phyloP scores from a whole-genome alignment of 2,888 invertebrate species.

The Maniola hyperantus region DNA sequence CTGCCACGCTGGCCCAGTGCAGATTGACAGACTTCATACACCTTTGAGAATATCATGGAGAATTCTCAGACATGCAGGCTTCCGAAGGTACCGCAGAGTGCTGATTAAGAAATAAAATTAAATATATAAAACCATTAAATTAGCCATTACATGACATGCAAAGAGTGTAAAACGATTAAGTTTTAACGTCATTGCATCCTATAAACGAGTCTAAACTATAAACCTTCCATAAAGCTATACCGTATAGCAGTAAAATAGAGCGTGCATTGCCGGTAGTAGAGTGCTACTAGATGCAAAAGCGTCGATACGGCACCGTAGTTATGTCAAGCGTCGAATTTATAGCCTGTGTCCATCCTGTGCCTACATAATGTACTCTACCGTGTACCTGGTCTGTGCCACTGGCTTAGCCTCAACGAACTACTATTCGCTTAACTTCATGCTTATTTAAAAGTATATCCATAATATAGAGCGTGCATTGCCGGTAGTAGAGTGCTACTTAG shows the following conservation, averaged over 20 bases:
- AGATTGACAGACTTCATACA: no score
- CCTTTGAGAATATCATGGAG: no score
- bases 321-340: conserved; percentile 3
- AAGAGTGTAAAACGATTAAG: conserved; percentile 17
- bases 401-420: no score
- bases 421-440: no score
- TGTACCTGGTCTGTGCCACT: conserved; percentile 8
- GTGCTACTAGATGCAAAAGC: conserved; percentile 1
- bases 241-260: neutral
- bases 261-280: neutral
- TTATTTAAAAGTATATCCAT: neutral
- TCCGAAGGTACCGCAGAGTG: no score
- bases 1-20: no score
- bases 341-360: no score
- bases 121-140: conserved; percentile 12
- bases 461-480: neutral
- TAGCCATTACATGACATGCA: conserved; percentile 1
- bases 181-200: conserved; percentile 7
- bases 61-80: no score
- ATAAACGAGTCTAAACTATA: conserved; percentile 4
- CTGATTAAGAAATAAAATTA: neutral
- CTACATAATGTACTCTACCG: neutral
- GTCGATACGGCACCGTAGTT: neutral
- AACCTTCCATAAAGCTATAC: conserved; percentile 9
- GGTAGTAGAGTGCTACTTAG: neutral